Evolutionary conservation across 2,113 vertebrate species (phyloP).

Genomic region (Nestor notabilis): DNA sequence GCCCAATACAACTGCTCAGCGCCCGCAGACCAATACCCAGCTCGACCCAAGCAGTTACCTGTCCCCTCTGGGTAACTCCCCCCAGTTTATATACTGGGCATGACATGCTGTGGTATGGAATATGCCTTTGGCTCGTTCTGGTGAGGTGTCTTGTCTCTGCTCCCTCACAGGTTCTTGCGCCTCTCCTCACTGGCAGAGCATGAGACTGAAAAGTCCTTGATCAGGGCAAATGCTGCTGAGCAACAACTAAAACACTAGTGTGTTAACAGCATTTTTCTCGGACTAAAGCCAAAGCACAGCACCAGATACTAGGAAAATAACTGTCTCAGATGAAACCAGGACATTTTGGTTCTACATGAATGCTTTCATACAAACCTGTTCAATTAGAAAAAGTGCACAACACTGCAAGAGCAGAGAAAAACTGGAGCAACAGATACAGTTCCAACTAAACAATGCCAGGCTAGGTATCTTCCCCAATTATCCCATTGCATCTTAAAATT

Average conservation of each 20-base stretch:
- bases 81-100: neutral
- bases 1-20: neutral
- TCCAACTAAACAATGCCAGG: neutral
- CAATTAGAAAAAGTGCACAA: neutral
- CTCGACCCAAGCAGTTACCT: neutral
- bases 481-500: neutral
- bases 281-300: neutral
- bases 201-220: neutral
- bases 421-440: neutral
- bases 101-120: neutral
- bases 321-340: neutral
- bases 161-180: neutral
- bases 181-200: neutral
- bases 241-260: neutral
- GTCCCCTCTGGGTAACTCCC: neutral
- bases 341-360: neutral
- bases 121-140: neutral
- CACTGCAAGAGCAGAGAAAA: neutral
- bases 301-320: neutral
- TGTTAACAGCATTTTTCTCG: neutral
- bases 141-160: neutral
- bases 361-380: neutral
- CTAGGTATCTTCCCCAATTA: neutral
- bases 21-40: neutral
- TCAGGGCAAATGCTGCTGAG: neutral